Evolutionary conservation across 1,140 invertebrate species (phyloP).

Genomic region (Brachionus sp.): DNA sequence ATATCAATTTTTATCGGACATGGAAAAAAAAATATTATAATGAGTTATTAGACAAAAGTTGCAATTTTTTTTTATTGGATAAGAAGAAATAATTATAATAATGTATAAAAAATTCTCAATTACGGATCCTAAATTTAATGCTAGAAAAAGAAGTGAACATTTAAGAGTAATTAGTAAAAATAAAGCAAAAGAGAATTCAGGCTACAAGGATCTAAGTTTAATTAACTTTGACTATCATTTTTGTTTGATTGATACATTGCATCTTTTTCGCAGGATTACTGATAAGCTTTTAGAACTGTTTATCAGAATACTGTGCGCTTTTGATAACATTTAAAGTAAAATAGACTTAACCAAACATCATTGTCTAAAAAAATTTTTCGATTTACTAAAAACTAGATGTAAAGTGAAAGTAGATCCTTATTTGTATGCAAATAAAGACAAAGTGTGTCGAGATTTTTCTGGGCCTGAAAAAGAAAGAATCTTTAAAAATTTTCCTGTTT

Average conservation of each 20-base stretch:
- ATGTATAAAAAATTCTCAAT: background rate
- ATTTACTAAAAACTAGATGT: background rate
- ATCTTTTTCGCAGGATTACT: background rate
- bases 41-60: too few species aligned
- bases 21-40: too few species aligned
- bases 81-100: too few species aligned
- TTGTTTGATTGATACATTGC: background rate
- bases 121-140: background rate
- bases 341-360: background rate
- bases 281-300: background rate
- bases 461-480: background rate
- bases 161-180: background rate
- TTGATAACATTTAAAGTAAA: background rate
- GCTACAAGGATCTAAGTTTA: background rate
- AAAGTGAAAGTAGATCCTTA: background rate
- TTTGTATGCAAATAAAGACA: background rate
- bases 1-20: too few species aligned
- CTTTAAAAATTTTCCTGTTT: background rate
- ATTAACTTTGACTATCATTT: background rate
- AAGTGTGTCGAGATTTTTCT: background rate
- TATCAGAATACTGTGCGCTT: background rate
- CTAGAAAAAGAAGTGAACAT: background rate
- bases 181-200: background rate
- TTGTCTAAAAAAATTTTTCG: background rate
- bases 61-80: too few species aligned